Conservation (phyloP, 2,888 invertebrate genomes). For the Busseola fusca region DNA sequence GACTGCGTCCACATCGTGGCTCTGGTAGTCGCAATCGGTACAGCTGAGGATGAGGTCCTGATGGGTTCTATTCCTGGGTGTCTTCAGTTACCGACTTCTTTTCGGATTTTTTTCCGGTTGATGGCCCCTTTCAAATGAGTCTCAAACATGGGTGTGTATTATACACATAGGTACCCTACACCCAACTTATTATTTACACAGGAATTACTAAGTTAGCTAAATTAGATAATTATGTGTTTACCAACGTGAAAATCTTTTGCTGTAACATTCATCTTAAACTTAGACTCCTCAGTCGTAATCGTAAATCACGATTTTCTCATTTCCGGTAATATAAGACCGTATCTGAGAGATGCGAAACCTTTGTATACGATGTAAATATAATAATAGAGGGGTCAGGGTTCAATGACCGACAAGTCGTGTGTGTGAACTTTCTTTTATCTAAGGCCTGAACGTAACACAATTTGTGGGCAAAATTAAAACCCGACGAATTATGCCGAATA, state of each 20-base stretch:
- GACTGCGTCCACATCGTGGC: neutral
- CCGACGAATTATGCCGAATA: slow-evolving; percentile 17
- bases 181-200: neutral
- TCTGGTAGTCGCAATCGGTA: neutral
- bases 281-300: slow-evolving; percentile 11
- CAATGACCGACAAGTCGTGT: slow-evolving; percentile 22
- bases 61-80: neutral
- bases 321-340: slow-evolving; percentile 23
- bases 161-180: too few relatives aligned
- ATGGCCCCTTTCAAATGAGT: neutral
- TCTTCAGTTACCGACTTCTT: neutral
- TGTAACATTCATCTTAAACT: slow-evolving; percentile 20
- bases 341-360: slow-evolving; percentile 19
- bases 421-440: neutral
- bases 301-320: slow-evolving; percentile 30
- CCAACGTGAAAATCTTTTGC: slow-evolving; percentile 10
- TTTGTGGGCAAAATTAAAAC: slow-evolving; percentile 17
- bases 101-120: neutral
- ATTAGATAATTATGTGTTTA: slow-evolving; percentile 25
- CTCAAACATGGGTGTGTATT: neutral
- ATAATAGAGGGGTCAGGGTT: slow-evolving; percentile 1
- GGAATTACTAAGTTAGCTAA: slow-evolving; percentile 17
- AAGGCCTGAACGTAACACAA: slow-evolving; percentile 2
- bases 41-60: neutral
- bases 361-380: neutral